Evolutionary conservation across 2,888 invertebrate species (phyloP), one percentile per base, ranked within the genome.

Genomic region (Troilus luridus): DNA sequence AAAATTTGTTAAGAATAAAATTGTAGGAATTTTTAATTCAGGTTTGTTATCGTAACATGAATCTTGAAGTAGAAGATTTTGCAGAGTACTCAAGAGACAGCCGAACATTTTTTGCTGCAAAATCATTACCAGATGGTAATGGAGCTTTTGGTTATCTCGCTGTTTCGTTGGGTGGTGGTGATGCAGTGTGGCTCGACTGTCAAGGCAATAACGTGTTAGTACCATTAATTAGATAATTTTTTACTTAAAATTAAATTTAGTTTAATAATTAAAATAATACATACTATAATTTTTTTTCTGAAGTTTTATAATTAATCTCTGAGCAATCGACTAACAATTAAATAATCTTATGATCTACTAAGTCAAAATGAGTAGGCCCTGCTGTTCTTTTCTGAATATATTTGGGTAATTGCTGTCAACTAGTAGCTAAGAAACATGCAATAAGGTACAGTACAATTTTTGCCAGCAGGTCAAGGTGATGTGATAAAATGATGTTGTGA

Each of bases 91-190:
- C 90, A 3, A 62, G 19, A 41, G 90, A 90, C 14, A 85, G 90
- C 21, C 64, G 90, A 24, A 90, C 90, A 41, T 81, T 88, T 62
- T 62, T 90, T 41, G 90, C 90, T 9, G 2, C 90, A n/a, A 90
- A 77, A 41, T 41, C 85, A 17, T 81, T 90, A 60, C 90, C 81
- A 9, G 24, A 41, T 27, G 88, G 88, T 27, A 59, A 60, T 59
- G 90, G 90, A 41, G 81, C 85, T 59, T 90, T 90, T 88, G 90
- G 59, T 21, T 90, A 90, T 54, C 21, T 90, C 0, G 88, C 60
- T 62, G 62, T 90, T 62, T 90, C 90, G 41, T 17, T 58, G 24
- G 90, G 90, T 41, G 88, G 90, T 6, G 90, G 77, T 27, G 90
- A 85, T 62, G 60, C 90, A 9, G 6, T 54, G 12, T 90, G 90